Evolutionary conservation across 2,888 invertebrate species (phyloP).

Genomic region (Drosophila borealis): DNA sequence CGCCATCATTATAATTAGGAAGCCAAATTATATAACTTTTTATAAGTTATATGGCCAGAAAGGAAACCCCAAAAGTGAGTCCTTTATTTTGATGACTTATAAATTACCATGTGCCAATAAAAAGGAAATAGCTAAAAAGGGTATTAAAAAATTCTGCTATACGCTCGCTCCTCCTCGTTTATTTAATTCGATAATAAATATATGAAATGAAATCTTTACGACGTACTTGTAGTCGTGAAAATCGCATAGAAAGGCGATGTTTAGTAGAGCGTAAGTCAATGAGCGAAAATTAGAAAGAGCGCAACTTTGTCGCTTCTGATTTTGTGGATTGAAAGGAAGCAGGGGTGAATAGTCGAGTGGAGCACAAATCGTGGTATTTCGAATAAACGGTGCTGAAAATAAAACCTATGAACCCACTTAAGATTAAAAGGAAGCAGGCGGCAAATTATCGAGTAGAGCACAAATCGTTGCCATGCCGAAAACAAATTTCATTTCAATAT

Average conservation of each 20-base stretch:
- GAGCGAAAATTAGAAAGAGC: not conserved
- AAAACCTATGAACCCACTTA: not conserved
- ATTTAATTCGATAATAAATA: no score
- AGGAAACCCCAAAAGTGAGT: not conserved
- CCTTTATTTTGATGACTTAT: not conserved
- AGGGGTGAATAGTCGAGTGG: no score
- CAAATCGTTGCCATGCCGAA: conserved; percentile 55
- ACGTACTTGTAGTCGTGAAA: not conserved
- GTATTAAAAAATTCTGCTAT: no score
- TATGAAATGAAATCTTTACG: no score
- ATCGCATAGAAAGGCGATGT: not conserved
- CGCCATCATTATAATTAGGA: conserved; percentile 6
- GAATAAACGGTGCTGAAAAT: not conserved
- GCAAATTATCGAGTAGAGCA: conserved; percentile 20
- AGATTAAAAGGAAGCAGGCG: not conserved
- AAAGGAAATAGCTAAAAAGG: no score
- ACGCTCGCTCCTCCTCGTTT: no score
- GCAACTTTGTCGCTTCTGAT: not conserved
- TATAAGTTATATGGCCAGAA: not conserved
- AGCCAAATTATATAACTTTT: conserved; percentile 14
- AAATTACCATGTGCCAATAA: not conserved
- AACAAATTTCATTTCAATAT: conserved; percentile 51
- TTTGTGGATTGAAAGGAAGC: no score
- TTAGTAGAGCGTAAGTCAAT: no score
- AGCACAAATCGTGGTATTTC: no score